phyloP scores from a whole-genome alignment of 2,797 vertebrate genomes.

The Lacerta bilineata region DNA sequence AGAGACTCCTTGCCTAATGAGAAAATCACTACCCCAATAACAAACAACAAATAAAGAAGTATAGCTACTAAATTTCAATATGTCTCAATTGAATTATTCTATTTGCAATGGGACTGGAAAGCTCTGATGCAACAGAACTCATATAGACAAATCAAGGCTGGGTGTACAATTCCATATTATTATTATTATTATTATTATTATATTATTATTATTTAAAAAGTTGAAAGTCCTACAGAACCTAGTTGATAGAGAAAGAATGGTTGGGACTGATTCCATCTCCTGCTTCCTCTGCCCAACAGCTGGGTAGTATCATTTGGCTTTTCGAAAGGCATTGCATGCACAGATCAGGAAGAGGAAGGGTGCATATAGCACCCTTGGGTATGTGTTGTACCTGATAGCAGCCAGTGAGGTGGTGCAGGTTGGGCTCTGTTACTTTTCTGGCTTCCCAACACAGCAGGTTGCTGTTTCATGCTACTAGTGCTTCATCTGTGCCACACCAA shows the following conservation, averaged over 20 bases:
- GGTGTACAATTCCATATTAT: background rate
- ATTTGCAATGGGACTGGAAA: conserved; percentile 9
- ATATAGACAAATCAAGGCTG: background rate
- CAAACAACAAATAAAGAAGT: conserved; percentile 9
- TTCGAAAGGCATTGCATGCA: too few species aligned
- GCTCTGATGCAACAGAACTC: background rate
- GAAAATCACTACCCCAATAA: background rate
- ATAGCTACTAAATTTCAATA: background rate
- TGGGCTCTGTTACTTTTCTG: too few species aligned
- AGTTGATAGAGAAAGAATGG: background rate
- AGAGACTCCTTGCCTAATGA: background rate
- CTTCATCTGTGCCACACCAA: too few species aligned
- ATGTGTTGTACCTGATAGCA: too few species aligned
- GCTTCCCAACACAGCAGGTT: too few species aligned
- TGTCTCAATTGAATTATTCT: background rate
- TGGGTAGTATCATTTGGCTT: background rate
- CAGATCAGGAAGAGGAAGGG: background rate
- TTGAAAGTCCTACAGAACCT: background rate
- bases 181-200: too few species aligned
- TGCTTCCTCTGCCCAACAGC: background rate
- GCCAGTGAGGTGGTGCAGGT: too few species aligned
- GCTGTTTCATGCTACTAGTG: too few species aligned
- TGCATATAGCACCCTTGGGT: background rate
- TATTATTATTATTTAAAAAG: background rate
- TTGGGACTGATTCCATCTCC: background rate